phyloP scores from a whole-genome alignment of 1,140 invertebrate species.

The Ephestia elutella region DNA sequence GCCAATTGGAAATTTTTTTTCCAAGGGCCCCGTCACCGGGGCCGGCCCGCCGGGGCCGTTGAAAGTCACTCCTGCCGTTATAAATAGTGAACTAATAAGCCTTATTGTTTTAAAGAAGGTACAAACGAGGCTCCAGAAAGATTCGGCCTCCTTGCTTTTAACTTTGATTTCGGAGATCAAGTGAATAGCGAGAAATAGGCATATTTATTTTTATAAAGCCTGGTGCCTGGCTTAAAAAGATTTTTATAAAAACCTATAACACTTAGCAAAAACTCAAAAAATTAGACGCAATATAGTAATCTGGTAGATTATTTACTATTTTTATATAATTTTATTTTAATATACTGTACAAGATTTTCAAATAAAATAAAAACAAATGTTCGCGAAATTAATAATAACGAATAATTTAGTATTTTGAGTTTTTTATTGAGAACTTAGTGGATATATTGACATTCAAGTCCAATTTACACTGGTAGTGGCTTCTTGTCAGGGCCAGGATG shows the following conservation, averaged over 20 bases:
- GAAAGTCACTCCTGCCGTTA: no score
- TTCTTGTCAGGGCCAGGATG: constrained; percentile 11
- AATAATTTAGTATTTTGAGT: constrained; percentile 36
- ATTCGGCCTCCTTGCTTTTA: no score
- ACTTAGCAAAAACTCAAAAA: not conserved
- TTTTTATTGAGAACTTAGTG: constrained; percentile 51
- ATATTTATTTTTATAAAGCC: no score
- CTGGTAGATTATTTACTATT: constrained; percentile 38
- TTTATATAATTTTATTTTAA: constrained; percentile 29
- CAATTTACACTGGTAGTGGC: constrained; percentile 17
- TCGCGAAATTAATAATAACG: constrained; percentile 37
- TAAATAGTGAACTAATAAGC: no score
- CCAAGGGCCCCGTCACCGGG: no score
- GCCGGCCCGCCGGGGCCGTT: no score
- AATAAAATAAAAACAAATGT: constrained; percentile 31
- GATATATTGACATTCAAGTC: constrained; percentile 37
- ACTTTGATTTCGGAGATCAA: no score
- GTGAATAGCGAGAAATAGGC: no score
- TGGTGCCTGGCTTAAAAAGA: no score
- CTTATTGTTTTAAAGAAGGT: no score
- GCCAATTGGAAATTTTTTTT: no score
- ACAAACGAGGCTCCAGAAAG: no score
- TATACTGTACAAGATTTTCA: constrained; percentile 22
- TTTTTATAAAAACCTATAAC: not conserved
- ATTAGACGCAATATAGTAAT: constrained; percentile 4